Base-by-base conservation (phyloP, 2,888 invertebrate species). In the Apamea epomidion region DNA sequence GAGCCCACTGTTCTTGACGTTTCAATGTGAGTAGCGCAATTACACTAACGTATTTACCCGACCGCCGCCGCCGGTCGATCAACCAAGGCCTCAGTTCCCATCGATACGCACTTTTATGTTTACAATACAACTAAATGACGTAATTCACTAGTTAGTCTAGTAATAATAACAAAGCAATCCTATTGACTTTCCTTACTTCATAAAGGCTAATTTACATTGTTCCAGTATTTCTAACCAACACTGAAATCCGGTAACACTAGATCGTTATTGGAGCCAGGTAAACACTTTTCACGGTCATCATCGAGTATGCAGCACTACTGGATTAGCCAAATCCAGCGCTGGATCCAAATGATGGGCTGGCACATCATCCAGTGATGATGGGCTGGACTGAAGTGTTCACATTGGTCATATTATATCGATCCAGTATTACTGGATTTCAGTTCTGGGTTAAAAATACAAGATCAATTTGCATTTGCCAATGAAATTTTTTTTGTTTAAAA, bases 1-100 rank as follows among this genome's bases (percentile, higher is more conserved):
- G 93, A 93, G 92, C 89, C 90, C 92, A 92, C 95, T 96, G 96
- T 96, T 95, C 93, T 91, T 90, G 85, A 88, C 90, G 91, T 88
- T 92, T 91, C 92, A 89, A 92, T 93, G 90, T 90, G 92, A 94
- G 92, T 90, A 88, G 89, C 87, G 89, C 90, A 92, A 92, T 93
- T 92, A 93, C 91, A 91, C 90, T 91, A 87, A 89, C 88, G 87
- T 88, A 86, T 87, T 86, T 83, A 87, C 88, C 78, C 87, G 74
- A 85, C 90, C 84, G 84, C n/a, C n/a, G n/a, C n/a, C 87, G 58
- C 25, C 82, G 91, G 90, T 90, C 91, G 89, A 91, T 92, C 90
- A 92, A 91, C 91, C 90, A 89, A 87, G 84, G 87, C 84, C 88
- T 91, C 80, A 84, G 83, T 84, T 84, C 79, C 79, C 71, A 78